Evolutionary conservation across 2,113 vertebrate genomes (phyloP).

Genomic region (Crotalus helleri): DNA sequence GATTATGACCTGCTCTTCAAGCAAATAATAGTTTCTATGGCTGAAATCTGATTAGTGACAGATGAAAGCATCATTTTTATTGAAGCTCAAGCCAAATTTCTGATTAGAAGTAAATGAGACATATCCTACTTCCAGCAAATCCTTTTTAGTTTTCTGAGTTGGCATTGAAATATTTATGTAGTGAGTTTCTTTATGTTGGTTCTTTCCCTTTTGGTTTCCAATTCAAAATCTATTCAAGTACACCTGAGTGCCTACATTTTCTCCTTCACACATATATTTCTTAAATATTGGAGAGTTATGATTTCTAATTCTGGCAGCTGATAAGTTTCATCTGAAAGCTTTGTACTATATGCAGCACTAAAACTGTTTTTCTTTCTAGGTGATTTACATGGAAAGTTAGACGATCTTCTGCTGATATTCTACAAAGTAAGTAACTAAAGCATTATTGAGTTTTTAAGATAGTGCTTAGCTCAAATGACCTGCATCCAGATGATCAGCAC

Average conservation of each 20-base stretch:
- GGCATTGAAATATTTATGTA: slow-evolving; percentile 19
- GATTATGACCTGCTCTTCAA: slow-evolving; percentile 17
- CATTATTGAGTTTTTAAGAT: slow-evolving; percentile 15
- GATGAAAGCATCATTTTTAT: slow-evolving; percentile 27
- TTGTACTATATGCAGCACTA: not conserved
- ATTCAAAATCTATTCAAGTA: not conserved
- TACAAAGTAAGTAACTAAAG: slow-evolving; percentile 82
- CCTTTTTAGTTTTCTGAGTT: slow-evolving; percentile 24
- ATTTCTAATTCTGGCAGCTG: not conserved
- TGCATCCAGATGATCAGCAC: not conserved
- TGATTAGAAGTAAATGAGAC: slow-evolving; percentile 16
- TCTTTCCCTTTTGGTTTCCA: not conserved
- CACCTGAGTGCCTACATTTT: not conserved
- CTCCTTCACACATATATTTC: not conserved
- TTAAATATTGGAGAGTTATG: not conserved
- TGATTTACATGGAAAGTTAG: slow-evolving; percentile 91
- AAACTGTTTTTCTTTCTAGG: slow-evolving; percentile 70
- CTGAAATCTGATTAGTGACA: slow-evolving; percentile 22
- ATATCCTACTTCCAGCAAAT: not conserved
- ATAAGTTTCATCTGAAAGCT: not conserved
- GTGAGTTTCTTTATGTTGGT: slow-evolving; percentile 6
- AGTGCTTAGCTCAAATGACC: not conserved
- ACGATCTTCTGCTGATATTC: slow-evolving; percentile 95
- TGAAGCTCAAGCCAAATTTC: slow-evolving; percentile 20
- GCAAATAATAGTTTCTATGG: slow-evolving; percentile 25